Percentiles rank a stretch among this genome's conserved stretches.
These are phyloP conservation scores for Eilema griseolum DNA, from an alignment of 2,888 invertebrate genomes.

Conservation along the genomic window DNA sequence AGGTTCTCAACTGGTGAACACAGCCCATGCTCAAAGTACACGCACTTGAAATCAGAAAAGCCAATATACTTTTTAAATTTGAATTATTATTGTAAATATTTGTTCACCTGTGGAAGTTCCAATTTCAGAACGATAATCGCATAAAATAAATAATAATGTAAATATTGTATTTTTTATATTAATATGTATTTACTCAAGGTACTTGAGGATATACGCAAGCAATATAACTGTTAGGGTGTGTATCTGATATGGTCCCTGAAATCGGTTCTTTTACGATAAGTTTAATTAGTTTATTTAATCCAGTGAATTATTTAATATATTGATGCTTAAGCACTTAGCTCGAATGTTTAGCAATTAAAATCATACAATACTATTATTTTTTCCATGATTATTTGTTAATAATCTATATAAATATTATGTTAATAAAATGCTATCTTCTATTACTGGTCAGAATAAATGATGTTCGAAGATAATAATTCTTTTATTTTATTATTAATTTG, in stretches of 20 bases:
- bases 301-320: constrained; percentile 74
- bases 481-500: constrained; percentile 16
- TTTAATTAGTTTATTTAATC: constrained; percentile 57
- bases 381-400: constrained; percentile 3
- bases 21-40: neutral
- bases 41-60: neutral
- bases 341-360: constrained; percentile 40
- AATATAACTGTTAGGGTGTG: constrained; percentile 56
- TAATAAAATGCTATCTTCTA: constrained; percentile 8
- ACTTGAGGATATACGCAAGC: constrained; percentile 65
- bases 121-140: constrained; percentile 47
- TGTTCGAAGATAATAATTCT: constrained; percentile 15
- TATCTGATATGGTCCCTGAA: constrained; percentile 55
- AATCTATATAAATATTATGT: constrained; percentile 7
- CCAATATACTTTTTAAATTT: constrained; percentile 36
- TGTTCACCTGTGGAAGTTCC: constrained; percentile 48
- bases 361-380: constrained; percentile 27
- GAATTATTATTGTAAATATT: constrained; percentile 51
- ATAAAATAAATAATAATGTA: constrained; percentile 64
- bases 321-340: constrained; percentile 57
- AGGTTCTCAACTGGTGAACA: neutral
- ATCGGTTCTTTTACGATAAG: constrained; percentile 62
- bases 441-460: constrained; percentile 19
- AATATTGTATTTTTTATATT: constrained; percentile 73
- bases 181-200: constrained; percentile 65